These are phyloP conservation scores for Muscicapa adusta DNA, from an alignment of 2,113 vertebrate genomes.

Conservation along the genomic window DNA sequence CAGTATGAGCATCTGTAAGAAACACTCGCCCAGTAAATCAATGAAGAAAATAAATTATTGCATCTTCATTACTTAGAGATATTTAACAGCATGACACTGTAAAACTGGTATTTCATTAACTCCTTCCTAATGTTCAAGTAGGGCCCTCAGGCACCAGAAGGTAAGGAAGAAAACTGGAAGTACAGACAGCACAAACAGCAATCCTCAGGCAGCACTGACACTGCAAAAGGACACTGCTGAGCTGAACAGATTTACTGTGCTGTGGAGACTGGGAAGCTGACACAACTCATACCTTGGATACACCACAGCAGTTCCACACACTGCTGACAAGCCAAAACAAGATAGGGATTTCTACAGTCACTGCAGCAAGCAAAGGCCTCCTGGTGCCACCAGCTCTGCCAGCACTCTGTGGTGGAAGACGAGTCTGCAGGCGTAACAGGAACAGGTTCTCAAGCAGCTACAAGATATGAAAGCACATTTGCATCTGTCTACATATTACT, in stretches of 20 bases:
- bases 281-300: background rate
- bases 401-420: background rate
- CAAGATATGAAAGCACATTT: background rate
- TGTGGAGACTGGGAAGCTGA: background rate
- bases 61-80: background rate
- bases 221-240: background rate
- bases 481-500: background rate
- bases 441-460: background rate
- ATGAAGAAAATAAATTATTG: background rate
- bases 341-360: background rate
- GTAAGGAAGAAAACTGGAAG: background rate
- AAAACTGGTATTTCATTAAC: background rate
- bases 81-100: background rate
- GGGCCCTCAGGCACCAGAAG: background rate
- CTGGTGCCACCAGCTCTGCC: background rate
- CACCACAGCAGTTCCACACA: background rate
- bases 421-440: rapidly evolving
- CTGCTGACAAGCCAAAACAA: background rate
- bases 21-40: background rate
- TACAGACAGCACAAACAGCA: background rate
- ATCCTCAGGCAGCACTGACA: background rate
- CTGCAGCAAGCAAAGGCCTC: background rate
- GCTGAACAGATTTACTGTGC: background rate
- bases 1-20: background rate
- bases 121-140: background rate